phyloP scores from a whole-genome alignment of 92 coral and sea anemone species.

The Palythoa grandiflora region DNA sequence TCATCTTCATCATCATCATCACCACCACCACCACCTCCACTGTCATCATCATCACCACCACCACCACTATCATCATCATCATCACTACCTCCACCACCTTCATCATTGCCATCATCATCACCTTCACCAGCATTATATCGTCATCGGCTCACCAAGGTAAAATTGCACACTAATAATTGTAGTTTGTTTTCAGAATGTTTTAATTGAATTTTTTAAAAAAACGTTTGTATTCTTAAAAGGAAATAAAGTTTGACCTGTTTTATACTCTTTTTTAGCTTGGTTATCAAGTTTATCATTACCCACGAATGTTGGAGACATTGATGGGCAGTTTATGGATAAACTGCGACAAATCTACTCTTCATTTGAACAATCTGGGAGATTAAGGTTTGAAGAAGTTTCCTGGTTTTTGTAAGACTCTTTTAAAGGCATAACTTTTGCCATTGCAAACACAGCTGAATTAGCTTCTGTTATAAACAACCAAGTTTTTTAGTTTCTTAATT shows the following conservation, averaged over 20 bases:
- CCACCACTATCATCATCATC: not conserved
- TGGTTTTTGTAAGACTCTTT: not conserved
- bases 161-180: too few species aligned
- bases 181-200: not conserved
- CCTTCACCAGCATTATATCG: too few species aligned
- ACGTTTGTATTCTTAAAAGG: not conserved
- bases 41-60: not conserved
- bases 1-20: not conserved
- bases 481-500: too few species aligned
- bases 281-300: constrained; percentile 82
- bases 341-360: constrained; percentile 79
- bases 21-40: not conserved
- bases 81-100: not conserved
- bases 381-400: constrained; percentile 60
- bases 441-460: too few species aligned
- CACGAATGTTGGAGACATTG: constrained; percentile 77
- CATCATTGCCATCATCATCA: not conserved
- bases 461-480: too few species aligned
- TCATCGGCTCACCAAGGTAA: not conserved
- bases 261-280: constrained; percentile 61
- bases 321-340: constrained; percentile 77
- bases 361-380: constrained; percentile 70
- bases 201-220: not conserved
- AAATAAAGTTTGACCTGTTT: not conserved
- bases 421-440: not conserved